phyloP scores from a whole-genome alignment of 2,113 vertebrate genomes.

The Eurystomus gularis region DNA sequence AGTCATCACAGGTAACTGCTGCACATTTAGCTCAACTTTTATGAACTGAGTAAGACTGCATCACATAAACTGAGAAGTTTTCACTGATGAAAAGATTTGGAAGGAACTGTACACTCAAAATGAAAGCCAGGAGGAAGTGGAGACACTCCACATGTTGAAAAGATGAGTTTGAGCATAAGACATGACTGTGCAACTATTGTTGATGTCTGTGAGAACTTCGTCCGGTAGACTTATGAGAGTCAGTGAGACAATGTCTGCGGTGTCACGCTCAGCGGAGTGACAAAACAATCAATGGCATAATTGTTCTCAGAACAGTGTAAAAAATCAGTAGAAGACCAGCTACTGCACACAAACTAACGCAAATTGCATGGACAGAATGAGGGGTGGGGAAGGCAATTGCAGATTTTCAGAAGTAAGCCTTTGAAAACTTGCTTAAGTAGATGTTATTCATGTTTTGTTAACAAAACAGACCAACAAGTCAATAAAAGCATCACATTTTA shows the following conservation, averaged over 20 bases:
- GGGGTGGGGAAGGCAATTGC: neutral
- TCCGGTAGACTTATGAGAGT: neutral
- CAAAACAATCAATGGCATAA: neutral
- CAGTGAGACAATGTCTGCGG: neutral
- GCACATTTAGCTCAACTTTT: neutral
- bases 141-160: neutral
- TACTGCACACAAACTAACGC: neutral
- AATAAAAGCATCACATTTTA: neutral
- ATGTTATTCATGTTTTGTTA: neutral
- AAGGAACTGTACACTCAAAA: neutral
- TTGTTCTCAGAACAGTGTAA: neutral
- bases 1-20: too few relatives aligned
- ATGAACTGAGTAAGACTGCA: neutral
- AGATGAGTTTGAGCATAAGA: neutral
- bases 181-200: neutral
- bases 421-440: neutral
- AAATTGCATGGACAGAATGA: neutral
- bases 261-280: neutral
- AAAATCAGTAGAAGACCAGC: neutral
- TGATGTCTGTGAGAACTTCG: neutral
- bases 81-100: neutral
- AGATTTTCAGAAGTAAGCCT: neutral
- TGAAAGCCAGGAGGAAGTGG: neutral
- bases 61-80: neutral
- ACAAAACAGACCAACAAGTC: neutral